phyloP scores from a whole-genome alignment of 2,113 vertebrate species.

The Pipra filicauda region DNA sequence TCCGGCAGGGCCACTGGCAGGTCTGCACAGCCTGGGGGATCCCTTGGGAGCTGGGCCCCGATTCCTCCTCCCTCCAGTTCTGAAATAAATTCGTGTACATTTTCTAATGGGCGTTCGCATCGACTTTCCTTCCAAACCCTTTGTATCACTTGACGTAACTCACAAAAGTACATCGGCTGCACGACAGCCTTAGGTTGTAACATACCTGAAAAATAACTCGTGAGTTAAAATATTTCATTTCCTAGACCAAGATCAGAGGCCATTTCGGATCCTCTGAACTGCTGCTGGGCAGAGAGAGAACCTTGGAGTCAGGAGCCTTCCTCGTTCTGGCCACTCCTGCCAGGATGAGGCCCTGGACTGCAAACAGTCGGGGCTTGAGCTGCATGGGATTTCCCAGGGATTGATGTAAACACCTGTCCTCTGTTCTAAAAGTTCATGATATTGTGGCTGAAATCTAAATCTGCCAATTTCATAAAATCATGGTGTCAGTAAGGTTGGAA shows the following conservation, averaged over 20 bases:
- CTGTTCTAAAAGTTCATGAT: neutral
- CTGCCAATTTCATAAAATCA: neutral
- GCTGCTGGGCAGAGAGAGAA: neutral
- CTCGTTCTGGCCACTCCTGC: neutral
- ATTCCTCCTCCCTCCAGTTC: neutral
- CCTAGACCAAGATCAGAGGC: neutral
- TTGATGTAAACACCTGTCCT: neutral
- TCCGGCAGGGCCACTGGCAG: constrained; percentile 97
- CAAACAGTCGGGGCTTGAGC: neutral
- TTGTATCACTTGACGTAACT: neutral
- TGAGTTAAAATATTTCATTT: neutral
- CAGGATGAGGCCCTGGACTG: neutral
- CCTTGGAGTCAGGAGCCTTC: neutral
- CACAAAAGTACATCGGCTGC: rapidly evolving
- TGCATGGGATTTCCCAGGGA: neutral
- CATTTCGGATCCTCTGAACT: neutral
- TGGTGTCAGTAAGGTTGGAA: neutral
- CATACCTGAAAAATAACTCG: neutral
- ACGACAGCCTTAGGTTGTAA: neutral
- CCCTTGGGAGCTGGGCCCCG: rapidly evolving
- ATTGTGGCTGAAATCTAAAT: neutral
- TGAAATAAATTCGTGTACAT: no score
- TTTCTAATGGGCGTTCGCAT: rapidly evolving
- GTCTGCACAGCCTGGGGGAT: constrained; percentile 40
- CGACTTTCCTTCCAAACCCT: neutral